Base-by-base conservation (phyloP, 2,888 invertebrate genomes). In the Lycia hirtaria region DNA sequence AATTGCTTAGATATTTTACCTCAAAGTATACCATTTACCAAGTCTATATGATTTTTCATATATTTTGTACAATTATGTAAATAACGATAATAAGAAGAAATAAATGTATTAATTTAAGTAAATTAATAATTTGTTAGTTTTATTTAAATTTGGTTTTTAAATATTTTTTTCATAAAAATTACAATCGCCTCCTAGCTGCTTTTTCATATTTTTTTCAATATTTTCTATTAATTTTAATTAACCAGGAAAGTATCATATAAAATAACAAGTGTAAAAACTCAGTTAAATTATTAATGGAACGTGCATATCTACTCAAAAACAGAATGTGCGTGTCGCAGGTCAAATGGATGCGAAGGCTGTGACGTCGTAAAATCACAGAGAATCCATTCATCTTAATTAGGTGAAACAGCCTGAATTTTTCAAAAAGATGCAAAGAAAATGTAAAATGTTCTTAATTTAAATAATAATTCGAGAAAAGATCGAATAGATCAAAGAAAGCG, bases 351-450 rank as follows among this genome's bases (percentile, higher is more conserved):
- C 24, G 28, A 49, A 52, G 37, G 48, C 49, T 41, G 17, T 10
- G 41, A 28, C 35, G 52, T 33, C 24, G 40, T 26, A 33, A 37
- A 49, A 44, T 58, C 53, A 49, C 37, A 58, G 38, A 45, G 53
- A 53, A 49, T 53, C 14, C 44, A 38, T 58, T 38, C 24, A 53
- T 53, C 49, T 58, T 44, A 53, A 58, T 49, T 45, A 58, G 28
- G 38, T 45, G 26, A 33, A 40, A 45, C 45, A 35, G 28, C 30
- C 28, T 20, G 43, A 28, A 10, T 37, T 10, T 45, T 28, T 35
- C 32, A 9, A 35, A 24, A 35, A 12, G 17, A 33, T 40, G 26
- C 35, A 50, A 26, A 56, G 33, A 50, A 49, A 35, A 20, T 45
- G 15, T 41, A 26, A 38, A 41, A 24, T 6, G n/a, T n/a, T n/a